Conservation (phyloP, 2,888 invertebrate species). For the Hoplodrina ambigua region DNA sequence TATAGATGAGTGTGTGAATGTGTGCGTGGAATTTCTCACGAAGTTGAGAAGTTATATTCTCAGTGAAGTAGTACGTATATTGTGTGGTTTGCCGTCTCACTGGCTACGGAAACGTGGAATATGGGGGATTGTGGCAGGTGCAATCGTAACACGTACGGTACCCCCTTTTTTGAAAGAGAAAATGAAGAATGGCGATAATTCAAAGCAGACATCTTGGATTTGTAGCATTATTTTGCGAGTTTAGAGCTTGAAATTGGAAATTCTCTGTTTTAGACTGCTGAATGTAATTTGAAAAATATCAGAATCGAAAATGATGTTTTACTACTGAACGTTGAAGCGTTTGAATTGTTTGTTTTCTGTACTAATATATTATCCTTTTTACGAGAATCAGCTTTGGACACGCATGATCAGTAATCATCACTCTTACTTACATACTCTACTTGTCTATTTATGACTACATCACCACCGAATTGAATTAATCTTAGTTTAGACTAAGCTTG, state of each 20-base stretch:
- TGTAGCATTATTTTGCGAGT: constrained; percentile 38
- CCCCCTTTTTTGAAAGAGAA: constrained; percentile 33
- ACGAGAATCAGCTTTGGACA: too few relatives aligned
- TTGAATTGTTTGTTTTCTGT: neutral
- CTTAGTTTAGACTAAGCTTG: too few relatives aligned
- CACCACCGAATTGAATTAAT: too few relatives aligned
- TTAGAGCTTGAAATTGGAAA: constrained; percentile 28
- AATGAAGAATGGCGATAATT: constrained; percentile 43
- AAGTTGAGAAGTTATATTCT: neutral
- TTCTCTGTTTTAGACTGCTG: constrained; percentile 23
- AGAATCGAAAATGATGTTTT: neutral
- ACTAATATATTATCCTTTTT: too few relatives aligned
- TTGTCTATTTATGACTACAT: too few relatives aligned
- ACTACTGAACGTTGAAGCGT: neutral
- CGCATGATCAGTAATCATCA: too few relatives aligned
- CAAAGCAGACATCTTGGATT: constrained; percentile 47
- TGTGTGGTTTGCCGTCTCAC: constrained; percentile 46
- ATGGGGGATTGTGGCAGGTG: constrained; percentile 48
- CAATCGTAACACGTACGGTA: constrained; percentile 33
- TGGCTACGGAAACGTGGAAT: constrained; percentile 37
- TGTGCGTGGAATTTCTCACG: neutral
- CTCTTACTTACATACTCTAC: too few relatives aligned
- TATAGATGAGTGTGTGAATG: neutral
- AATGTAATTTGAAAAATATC: constrained; percentile 12
- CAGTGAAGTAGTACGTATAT: constrained; percentile 9